Evolutionary conservation across 2,888 invertebrate genomes (phyloP).

Genomic region (Tipula vernalis): DNA sequence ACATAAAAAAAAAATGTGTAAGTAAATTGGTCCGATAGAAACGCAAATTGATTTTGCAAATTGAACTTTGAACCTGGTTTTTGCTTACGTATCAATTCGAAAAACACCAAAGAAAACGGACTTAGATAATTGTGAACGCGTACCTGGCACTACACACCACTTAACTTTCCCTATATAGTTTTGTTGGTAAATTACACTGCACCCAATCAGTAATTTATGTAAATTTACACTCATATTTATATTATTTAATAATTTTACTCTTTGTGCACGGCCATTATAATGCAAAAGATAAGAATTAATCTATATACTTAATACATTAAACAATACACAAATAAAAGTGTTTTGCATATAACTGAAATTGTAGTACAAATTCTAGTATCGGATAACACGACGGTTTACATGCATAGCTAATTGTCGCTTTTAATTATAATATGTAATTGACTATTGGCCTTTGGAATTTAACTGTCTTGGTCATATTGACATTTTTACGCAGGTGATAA

Average conservation of each 20-base stretch:
- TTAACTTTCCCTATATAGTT: background rate
- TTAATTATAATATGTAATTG: background rate
- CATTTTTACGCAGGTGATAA: background rate
- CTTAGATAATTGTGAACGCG: background rate
- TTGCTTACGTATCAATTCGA: background rate
- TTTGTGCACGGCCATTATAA: background rate
- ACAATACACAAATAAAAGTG: background rate
- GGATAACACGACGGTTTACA: background rate
- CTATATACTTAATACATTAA: background rate
- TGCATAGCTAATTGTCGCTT: background rate
- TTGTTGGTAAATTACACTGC: background rate
- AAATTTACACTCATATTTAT: background rate
- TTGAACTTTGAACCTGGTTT: background rate
- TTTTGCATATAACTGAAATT: background rate
- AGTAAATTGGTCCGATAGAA: background rate
- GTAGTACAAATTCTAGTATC: background rate
- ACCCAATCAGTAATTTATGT: background rate
- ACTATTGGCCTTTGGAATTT: background rate
- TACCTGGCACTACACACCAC: background rate
- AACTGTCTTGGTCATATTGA: background rate
- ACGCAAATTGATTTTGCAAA: background rate
- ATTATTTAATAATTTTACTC: background rate
- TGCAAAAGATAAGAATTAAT: background rate
- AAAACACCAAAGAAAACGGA: background rate
- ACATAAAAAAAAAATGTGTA: background rate